Percentiles rank a stretch among this genome's conserved stretches.
These are phyloP conservation scores for Uria aalge DNA, from an alignment of 2,113 vertebrate species.

Conservation along the genomic window DNA sequence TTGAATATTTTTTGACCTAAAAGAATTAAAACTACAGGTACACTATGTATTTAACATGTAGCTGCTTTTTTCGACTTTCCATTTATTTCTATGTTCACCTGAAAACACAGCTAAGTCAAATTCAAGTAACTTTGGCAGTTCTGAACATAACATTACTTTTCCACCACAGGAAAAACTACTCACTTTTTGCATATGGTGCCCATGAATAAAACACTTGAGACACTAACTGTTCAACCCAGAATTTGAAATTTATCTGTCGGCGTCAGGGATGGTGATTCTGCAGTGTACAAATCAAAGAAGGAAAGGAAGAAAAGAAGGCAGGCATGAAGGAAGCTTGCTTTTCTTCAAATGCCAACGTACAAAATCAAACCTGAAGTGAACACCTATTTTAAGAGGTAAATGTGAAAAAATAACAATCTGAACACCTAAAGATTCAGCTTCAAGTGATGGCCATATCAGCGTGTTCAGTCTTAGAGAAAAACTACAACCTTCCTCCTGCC, in stretches of 20 bases:
- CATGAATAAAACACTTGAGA: slow-evolving; percentile 55
- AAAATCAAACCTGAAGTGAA: background rate
- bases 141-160: slow-evolving; percentile 82
- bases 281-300: background rate
- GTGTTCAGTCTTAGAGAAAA: background rate
- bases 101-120: slow-evolving; percentile 75
- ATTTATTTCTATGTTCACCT: slow-evolving; percentile 68
- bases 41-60: slow-evolving; percentile 86
- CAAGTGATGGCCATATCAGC: background rate
- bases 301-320: slow-evolving; percentile 2
- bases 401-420: background rate
- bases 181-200: slow-evolving; percentile 32
- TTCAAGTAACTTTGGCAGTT: slow-evolving; percentile 81
- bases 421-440: background rate
- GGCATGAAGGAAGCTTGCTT: background rate
- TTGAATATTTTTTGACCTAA: slow-evolving; percentile 87
- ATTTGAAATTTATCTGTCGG: background rate
- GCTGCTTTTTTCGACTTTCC: slow-evolving; percentile 79
- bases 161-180: slow-evolving; percentile 65
- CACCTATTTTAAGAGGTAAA: background rate
- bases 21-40: slow-evolving; percentile 89
- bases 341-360: background rate
- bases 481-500: background rate
- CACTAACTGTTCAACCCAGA: slow-evolving; percentile 22
- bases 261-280: background rate